Conservation (phyloP, 1,140 invertebrate species). For the Rhagoletis zephyria region DNA sequence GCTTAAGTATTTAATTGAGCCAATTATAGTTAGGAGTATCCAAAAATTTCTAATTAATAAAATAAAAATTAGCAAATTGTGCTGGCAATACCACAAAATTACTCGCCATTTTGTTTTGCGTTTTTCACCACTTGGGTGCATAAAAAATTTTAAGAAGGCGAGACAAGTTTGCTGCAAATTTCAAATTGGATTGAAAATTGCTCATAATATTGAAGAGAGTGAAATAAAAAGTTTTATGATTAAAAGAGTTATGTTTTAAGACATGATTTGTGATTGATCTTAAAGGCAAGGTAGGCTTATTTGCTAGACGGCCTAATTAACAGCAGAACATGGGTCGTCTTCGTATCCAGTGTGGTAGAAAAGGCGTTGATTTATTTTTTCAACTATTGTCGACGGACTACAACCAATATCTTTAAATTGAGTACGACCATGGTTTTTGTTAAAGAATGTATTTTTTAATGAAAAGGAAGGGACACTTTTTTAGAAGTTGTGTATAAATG, state of each 20-base stretch:
- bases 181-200: constrained; percentile 18
- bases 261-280: constrained; percentile 17
- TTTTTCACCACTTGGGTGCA: constrained; percentile 57
- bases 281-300: not conserved
- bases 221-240: constrained; percentile 9
- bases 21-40: too few species aligned
- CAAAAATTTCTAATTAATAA: not conserved
- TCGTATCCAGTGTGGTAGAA: constrained; percentile 24
- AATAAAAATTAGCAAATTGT: not conserved
- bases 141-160: constrained; percentile 55
- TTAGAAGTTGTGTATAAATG: not conserved
- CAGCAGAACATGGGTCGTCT: not conserved
- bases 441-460: not conserved
- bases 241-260: not conserved
- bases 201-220: not conserved
- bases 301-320: not conserved
- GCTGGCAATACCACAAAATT: not conserved
- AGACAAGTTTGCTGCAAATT: constrained; percentile 27
- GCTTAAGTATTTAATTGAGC: too few species aligned
- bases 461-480: not conserved
- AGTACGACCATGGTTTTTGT: not conserved
- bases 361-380: constrained; percentile 42
- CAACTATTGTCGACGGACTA: not conserved
- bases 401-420: not conserved
- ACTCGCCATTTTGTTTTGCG: constrained; percentile 57